Conservation (phyloP, 2,888 invertebrate species). For the Philereme vetulata region DNA sequence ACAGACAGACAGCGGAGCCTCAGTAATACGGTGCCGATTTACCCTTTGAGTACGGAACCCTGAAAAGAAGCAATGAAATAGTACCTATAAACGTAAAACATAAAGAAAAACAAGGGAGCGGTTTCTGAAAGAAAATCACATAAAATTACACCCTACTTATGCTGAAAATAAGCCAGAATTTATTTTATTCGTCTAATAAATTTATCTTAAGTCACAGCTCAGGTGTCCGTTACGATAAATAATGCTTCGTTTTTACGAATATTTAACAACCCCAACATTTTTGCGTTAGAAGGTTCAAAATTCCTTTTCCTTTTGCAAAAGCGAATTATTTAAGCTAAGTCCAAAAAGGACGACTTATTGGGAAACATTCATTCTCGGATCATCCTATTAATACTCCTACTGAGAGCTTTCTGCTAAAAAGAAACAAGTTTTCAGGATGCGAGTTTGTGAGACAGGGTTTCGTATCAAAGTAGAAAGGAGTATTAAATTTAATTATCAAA, state of each 20-base stretch:
- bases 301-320: slow-evolving; percentile 30
- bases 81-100: too few relatives aligned
- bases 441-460: slow-evolving; percentile 9
- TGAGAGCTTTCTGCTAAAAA: slow-evolving; percentile 64
- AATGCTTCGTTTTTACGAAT: slow-evolving; percentile 25
- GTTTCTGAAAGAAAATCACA: neutral
- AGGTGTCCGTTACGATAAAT: slow-evolving; percentile 30
- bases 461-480: neutral
- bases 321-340: slow-evolving; percentile 46
- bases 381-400: slow-evolving; percentile 70
- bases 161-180: slow-evolving; percentile 20
- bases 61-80: too few relatives aligned
- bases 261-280: slow-evolving; percentile 22
- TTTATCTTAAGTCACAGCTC: slow-evolving; percentile 25
- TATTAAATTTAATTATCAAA: too few relatives aligned
- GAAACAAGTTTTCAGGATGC: slow-evolving; percentile 29
- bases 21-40: too few relatives aligned
- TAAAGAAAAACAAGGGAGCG: too few relatives aligned
- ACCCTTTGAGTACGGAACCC: too few relatives aligned
- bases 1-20: too few relatives aligned
- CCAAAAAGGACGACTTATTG: slow-evolving; percentile 68
- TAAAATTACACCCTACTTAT: slow-evolving; percentile 1
- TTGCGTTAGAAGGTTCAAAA: slow-evolving; percentile 27
- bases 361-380: slow-evolving; percentile 71
- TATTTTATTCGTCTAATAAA: slow-evolving; percentile 27